A percentile compares a stretch with the other conserved stretches of the same genome.
Conservation (phyloP, 1,140 invertebrate species). For the Lepidurus couesii region DNA sequence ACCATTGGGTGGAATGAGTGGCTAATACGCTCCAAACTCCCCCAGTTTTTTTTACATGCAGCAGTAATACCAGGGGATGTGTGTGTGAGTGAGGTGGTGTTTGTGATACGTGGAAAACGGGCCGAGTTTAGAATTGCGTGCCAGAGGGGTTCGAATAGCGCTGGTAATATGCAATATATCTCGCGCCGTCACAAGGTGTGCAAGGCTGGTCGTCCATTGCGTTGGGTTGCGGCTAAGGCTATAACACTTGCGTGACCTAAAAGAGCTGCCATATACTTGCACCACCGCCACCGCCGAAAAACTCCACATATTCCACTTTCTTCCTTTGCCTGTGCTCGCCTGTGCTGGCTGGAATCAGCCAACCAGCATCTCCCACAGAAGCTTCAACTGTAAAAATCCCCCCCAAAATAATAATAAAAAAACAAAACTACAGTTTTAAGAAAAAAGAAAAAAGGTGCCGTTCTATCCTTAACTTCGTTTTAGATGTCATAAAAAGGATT, state of each 20-base stretch:
- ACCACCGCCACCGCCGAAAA: constrained; percentile 12
- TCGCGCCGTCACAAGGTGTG: constrained; percentile 20
- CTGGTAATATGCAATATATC: constrained; percentile 15
- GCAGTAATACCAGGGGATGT: background rate
- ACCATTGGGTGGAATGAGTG: background rate
- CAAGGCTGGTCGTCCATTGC: constrained; percentile 7
- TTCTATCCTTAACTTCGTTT: background rate
- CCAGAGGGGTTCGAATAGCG: constrained; percentile 7
- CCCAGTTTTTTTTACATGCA: background rate
- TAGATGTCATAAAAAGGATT: background rate
- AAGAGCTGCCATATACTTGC: constrained; percentile 17
- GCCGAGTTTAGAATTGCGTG: constrained; percentile 1
- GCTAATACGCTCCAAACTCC: background rate
- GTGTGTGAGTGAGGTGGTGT: background rate
- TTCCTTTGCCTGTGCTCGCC: background rate
- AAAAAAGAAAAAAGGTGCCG: background rate
- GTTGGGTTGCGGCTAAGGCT: constrained; percentile 5
- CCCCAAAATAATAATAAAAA: background rate
- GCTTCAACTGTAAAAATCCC: background rate
- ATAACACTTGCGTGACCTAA: constrained; percentile 19
- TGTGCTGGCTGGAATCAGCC: background rate
- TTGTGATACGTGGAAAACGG: constrained; percentile 15
- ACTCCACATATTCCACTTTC: background rate
- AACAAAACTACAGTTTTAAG: background rate
- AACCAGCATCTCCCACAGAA: constrained; percentile 12